Conservation (phyloP, 1,140 invertebrate species). For the Eubasilissa regina region DNA sequence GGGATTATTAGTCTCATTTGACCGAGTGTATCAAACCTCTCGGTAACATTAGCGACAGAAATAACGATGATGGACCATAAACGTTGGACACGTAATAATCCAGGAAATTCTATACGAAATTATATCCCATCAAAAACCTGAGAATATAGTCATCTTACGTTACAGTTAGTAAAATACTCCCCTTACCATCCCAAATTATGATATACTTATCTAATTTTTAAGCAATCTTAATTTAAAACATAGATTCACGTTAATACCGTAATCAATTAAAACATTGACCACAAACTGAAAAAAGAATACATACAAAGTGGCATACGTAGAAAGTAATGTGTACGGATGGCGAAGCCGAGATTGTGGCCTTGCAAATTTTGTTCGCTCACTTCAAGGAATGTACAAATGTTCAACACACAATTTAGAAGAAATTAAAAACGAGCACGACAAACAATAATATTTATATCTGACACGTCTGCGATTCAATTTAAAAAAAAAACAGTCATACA, state of each 20-base stretch:
- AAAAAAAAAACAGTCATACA: neutral
- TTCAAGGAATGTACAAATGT: conserved; percentile 6
- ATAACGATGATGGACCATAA: too few species aligned
- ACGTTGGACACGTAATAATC: too few species aligned
- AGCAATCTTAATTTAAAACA: neutral
- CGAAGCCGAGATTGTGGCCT: neutral
- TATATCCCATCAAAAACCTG: too few species aligned
- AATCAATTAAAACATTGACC: conserved; percentile 24
- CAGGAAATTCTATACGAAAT: too few species aligned
- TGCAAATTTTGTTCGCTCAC: neutral
- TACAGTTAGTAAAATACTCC: too few species aligned
- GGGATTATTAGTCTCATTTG: too few species aligned
- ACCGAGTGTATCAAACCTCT: too few species aligned
- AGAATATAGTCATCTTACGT: too few species aligned
- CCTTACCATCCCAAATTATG: neutral
- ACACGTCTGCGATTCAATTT: too few species aligned
- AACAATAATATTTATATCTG: neutral
- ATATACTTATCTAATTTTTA: neutral
- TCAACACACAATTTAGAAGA: neutral
- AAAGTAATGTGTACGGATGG: neutral
- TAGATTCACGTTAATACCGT: neutral
- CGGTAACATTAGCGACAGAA: too few species aligned
- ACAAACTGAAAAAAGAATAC: neutral
- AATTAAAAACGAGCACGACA: neutral
- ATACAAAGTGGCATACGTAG: neutral